Evolutionary conservation across 2,888 invertebrate species (phyloP).

Genomic region (Scelioninae gen. 1): DNA sequence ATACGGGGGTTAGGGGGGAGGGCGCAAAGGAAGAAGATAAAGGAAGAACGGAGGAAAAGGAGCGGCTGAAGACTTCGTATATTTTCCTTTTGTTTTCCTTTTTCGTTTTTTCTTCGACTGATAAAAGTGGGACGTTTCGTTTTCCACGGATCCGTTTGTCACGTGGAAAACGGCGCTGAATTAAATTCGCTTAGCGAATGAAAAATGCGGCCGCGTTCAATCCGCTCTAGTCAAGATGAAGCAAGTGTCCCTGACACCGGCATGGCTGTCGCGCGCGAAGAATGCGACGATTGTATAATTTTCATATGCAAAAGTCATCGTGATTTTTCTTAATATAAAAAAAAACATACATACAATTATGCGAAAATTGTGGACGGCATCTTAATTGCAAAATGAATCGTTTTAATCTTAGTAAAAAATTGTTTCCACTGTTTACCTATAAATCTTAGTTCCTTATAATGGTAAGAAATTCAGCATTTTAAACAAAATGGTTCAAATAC

Average conservation of each 20-base stretch:
- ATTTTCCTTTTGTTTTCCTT: constrained; percentile 21
- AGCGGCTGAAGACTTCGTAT: no score
- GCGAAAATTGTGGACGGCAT: no score
- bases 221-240: constrained; percentile 46
- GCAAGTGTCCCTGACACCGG: constrained; percentile 69
- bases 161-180: constrained; percentile 54
- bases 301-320: constrained; percentile 22
- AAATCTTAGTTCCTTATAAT: no score
- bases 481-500: no score
- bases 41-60: no score
- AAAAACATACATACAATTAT: no score
- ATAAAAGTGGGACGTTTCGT: constrained; percentile 52
- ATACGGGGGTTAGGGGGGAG: not conserved
- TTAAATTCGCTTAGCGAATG: constrained; percentile 59
- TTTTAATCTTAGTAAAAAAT: no score
- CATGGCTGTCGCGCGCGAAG: constrained; percentile 58
- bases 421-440: no score
- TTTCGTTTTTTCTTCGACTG: constrained; percentile 15
- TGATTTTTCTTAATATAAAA: no score
- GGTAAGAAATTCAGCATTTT: no score
- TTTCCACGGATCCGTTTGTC: constrained; percentile 36
- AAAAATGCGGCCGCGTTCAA: constrained; percentile 59
- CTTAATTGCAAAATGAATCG: no score
- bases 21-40: constrained; percentile 17
- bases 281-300: constrained; percentile 54